These are phyloP conservation scores for Ericerus pela DNA, from an alignment of 1,140 invertebrate genomes.

Conservation along the genomic window DNA sequence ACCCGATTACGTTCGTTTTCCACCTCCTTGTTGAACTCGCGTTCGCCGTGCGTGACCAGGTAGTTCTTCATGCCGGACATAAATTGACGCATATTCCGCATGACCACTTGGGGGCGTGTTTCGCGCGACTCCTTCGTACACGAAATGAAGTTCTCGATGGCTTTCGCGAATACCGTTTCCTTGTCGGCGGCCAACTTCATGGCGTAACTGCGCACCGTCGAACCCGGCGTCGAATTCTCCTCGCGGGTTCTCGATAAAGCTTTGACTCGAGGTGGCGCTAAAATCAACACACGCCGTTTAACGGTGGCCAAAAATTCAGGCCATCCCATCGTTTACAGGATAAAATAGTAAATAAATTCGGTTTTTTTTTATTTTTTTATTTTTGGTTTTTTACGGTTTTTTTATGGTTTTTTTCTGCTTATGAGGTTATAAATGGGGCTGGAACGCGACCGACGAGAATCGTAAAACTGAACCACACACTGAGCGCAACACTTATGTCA, in stretches of 20 bases:
- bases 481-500: too few relatives aligned
- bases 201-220: slow-evolving; percentile 54
- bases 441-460: too few relatives aligned
- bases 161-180: slow-evolving; percentile 73
- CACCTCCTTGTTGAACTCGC: slow-evolving; percentile 76
- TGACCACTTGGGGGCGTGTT: slow-evolving; percentile 69
- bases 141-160: slow-evolving; percentile 84
- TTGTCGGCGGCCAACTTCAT: slow-evolving; percentile 67
- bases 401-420: too few relatives aligned
- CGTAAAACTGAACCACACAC: too few relatives aligned
- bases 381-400: too few relatives aligned
- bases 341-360: too few relatives aligned
- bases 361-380: too few relatives aligned
- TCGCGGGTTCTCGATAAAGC: slow-evolving; percentile 46
- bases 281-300: too few relatives aligned
- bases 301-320: too few relatives aligned
- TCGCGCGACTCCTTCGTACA: slow-evolving; percentile 85
- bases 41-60: slow-evolving; percentile 82
- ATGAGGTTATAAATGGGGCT: too few relatives aligned
- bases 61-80: slow-evolving; percentile 98
- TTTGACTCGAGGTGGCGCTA: slow-evolving; percentile 53
- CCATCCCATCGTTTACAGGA: too few relatives aligned
- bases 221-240: slow-evolving; percentile 40
- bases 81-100: slow-evolving; percentile 89
- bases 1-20: slow-evolving; percentile 71